Percentiles rank a stretch among this genome's conserved stretches.
phyloP scores from a whole-genome alignment of 2,113 vertebrate genomes.

The Saimiri boliviensis region DNA sequence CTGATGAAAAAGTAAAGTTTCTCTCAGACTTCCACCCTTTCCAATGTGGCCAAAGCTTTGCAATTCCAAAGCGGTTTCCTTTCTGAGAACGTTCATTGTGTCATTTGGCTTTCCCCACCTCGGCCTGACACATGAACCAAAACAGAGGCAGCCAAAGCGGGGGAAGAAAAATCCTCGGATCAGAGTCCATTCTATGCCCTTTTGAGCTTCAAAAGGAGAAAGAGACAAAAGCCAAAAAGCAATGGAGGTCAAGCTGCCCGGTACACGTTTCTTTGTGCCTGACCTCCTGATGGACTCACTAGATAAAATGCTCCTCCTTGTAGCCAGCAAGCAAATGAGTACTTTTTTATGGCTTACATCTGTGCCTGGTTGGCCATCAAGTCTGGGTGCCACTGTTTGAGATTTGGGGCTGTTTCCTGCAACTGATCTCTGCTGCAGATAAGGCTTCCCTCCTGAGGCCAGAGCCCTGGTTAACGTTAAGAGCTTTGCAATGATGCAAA shows the following conservation, averaged over 20 bases:
- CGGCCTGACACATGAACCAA: slow-evolving; percentile 62
- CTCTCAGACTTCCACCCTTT: background rate
- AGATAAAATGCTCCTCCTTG: slow-evolving; percentile 61
- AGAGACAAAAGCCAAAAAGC: slow-evolving; percentile 56
- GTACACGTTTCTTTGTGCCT: slow-evolving; percentile 48
- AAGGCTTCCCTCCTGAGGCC: background rate
- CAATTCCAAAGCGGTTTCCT: background rate
- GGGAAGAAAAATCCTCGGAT: background rate
- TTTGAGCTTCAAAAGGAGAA: slow-evolving; percentile 20
- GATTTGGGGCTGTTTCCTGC: slow-evolving; percentile 40
- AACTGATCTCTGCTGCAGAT: slow-evolving; percentile 50
- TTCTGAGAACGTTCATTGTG: background rate
- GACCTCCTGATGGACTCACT: slow-evolving; percentile 64
- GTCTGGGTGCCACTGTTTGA: slow-evolving; percentile 60
- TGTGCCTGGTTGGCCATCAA: slow-evolving; percentile 27
- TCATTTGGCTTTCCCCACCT: background rate
- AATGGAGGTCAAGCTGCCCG: slow-evolving; percentile 71
- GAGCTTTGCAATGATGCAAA: background rate
- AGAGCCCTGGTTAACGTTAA: background rate
- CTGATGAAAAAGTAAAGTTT: background rate
- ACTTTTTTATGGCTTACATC: slow-evolving; percentile 66
- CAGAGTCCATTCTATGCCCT: slow-evolving; percentile 25
- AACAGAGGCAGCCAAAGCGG: slow-evolving; percentile 46
- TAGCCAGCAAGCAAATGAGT: background rate
- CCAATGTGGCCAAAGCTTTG: background rate